These are phyloP conservation scores for Kryptopterus vitreolus DNA, from an alignment of 2,797 vertebrate genomes.

Conservation along the genomic window DNA sequence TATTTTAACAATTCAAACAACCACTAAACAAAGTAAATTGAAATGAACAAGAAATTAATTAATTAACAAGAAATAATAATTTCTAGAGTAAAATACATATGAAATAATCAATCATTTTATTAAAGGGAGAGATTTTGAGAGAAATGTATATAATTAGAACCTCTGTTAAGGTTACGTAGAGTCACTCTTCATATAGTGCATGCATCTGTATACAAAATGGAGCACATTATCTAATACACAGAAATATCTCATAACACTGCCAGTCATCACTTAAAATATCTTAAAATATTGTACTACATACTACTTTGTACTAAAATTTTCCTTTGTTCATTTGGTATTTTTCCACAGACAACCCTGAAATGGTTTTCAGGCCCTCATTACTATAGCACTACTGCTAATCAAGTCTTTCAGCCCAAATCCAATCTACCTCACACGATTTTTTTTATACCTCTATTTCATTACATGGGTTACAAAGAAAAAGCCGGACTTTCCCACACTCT, in stretches of 20 bases:
- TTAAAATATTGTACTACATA: neutral
- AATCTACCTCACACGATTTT: neutral
- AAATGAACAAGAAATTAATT: too few species aligned
- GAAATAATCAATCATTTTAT: too few species aligned
- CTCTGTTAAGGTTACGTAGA: too few species aligned
- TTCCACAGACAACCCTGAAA: neutral
- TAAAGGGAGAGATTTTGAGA: too few species aligned
- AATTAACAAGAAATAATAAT: too few species aligned
- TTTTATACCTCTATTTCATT: constrained; percentile 8
- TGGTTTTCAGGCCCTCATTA: neutral
- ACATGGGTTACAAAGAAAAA: constrained; percentile 15
- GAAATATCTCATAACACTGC: neutral
- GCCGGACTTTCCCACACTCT: constrained; percentile 3
- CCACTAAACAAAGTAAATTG: too few species aligned
- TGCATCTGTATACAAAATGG: too few species aligned
- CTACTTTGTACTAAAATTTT: neutral
- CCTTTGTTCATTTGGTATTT: neutral
- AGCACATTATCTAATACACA: neutral
- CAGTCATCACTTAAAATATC: neutral
- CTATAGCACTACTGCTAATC: neutral
- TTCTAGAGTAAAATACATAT: too few species aligned
- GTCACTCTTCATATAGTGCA: neutral
- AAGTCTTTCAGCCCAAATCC: neutral
- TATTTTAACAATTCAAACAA: too few species aligned
- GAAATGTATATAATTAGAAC: too few species aligned